Base-by-base conservation (phyloP, 1,140 invertebrate species). In the Drosophila sucinea region DNA sequence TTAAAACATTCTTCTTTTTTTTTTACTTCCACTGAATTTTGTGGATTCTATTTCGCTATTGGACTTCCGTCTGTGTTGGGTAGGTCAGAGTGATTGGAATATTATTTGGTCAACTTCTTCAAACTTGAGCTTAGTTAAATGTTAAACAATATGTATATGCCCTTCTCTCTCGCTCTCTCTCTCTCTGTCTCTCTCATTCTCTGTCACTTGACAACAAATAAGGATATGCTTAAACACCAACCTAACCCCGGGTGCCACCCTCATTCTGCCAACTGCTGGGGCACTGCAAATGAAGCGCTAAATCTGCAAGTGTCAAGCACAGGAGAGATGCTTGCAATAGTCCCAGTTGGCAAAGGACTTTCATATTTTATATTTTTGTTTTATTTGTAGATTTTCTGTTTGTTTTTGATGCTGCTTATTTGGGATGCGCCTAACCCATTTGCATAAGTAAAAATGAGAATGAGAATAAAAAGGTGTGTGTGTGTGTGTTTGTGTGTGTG, bases 241-340 rank as follows among this genome's bases (percentile, higher is more conserved):
- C 30, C 55, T 25, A 51, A 25, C 23, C 25, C 23, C 6, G 23
- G 44, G 25, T 27, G 44, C 44, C 44, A 51, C 25, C 4, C 44
- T 27, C 44, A 27, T 51, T 51, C 23, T 51, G 44, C 23, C 44
- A 27, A 17, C 23, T 51, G 44, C 25, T 51, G 23, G 8, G 51
- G 44, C 44, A 25, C 76, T 77, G 79, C 79, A 82, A 82, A 82
- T 78, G 79, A 82, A 82, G 79, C 73, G 63, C 80, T 82, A 82
- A 82, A 82, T 82, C 79, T 77, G 80, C 79, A 78, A 82, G 80
- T 82, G 80, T 82, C 80, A 82, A 75, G 79, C 79, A 74, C 79
- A 81, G 74, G 66, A 77, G 63, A 73, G 60, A 66, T 72, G 70
- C 77, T 27, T 68, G 44, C 67, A 70, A 44, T 60, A 41, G 44